Conservation (phyloP, 2,113 vertebrate genomes). For the Pionites leucogaster region DNA sequence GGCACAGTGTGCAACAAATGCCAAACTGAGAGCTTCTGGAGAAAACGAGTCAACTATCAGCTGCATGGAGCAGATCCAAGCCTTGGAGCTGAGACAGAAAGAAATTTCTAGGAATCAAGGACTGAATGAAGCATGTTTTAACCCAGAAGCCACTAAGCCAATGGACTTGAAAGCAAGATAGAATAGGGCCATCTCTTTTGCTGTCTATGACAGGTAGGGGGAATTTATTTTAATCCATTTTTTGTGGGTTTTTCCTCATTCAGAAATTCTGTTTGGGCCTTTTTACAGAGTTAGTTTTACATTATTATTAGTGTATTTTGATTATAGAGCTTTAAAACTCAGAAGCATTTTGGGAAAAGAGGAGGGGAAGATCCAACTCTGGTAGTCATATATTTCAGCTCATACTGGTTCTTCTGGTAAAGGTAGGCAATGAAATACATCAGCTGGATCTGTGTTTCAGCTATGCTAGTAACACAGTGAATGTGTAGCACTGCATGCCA, state of each 20-base stretch:
- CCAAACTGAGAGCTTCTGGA: not conserved
- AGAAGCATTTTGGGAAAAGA: not conserved
- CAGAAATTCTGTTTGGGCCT: not conserved
- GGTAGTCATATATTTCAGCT: not conserved
- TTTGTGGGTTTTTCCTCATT: not conserved
- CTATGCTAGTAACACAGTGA: not conserved
- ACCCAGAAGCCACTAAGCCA: not conserved
- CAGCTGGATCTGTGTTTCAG: not conserved
- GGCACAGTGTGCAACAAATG: not conserved
- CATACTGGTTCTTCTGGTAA: not conserved
- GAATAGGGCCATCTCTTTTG: not conserved
- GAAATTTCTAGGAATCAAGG: not conserved
- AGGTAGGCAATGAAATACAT: not conserved
- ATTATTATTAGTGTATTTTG: not conserved
- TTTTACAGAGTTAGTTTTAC: not conserved
- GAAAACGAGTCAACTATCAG: not conserved
- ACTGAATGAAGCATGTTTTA: not conserved
- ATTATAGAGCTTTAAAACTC: not conserved
- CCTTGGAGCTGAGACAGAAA: not conserved
- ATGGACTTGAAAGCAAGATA: not conserved
- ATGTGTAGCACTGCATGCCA: not conserved
- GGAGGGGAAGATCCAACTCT: not conserved
- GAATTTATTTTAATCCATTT: not conserved
- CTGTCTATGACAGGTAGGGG: not conserved
- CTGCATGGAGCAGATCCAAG: not conserved